Evolutionary conservation across 2,888 invertebrate species (phyloP).

Genomic region (Junonia oenone): DNA sequence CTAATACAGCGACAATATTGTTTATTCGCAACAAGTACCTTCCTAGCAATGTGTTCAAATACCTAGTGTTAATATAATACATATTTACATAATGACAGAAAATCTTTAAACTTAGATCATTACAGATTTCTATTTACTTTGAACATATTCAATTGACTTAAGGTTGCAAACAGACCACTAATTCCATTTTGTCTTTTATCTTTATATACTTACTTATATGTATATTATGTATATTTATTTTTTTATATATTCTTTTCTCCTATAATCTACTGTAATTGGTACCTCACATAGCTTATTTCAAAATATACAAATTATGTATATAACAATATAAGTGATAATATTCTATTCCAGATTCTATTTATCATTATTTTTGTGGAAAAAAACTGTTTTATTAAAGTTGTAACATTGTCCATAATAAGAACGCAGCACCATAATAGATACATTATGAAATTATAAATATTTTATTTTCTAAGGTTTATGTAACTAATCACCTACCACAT

Average conservation of each 20-base stretch:
- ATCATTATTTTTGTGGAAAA: neutral
- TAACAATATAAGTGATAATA: neutral
- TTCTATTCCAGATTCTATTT: conserved; percentile 1
- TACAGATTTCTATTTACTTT: conserved; percentile 4
- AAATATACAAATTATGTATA: neutral
- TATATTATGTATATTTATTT: neutral
- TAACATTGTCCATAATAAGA: conserved; percentile 25
- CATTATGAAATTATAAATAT: conserved; percentile 29
- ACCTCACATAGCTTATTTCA: neutral
- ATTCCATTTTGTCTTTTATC: neutral
- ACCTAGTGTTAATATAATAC: conserved; percentile 17
- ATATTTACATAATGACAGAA: neutral
- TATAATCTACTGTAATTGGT: neutral
- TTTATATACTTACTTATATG: neutral
- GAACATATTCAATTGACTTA: neutral
- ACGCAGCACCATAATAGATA: conserved; percentile 28
- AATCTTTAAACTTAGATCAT: conserved; percentile 1
- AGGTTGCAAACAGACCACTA: neutral
- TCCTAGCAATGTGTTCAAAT: conserved; percentile 34
- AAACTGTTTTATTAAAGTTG: neutral
- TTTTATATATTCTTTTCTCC: neutral
- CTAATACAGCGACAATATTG: neutral
- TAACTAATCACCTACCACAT: conserved; percentile 63
- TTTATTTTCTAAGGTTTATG: conserved; percentile 39
- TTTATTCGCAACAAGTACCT: conserved; percentile 27